These are phyloP conservation scores for Columba livia DNA, from an alignment of 2,113 vertebrate species.

Conservation along the genomic window DNA sequence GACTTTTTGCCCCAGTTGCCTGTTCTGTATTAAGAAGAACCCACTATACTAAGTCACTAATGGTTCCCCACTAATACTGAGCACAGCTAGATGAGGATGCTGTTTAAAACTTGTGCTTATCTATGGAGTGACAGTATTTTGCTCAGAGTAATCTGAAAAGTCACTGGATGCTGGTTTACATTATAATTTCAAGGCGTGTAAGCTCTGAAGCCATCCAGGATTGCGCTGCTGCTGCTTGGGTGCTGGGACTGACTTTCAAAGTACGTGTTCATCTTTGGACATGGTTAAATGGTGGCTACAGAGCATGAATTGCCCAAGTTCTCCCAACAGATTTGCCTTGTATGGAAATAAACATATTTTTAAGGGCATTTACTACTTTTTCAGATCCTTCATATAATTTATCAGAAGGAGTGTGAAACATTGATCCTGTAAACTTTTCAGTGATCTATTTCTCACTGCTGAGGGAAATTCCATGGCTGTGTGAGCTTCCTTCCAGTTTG, in stretches of 20 bases:
- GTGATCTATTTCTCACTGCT: background rate
- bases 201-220: background rate
- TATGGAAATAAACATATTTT: background rate
- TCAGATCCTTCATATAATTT: background rate
- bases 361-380: background rate
- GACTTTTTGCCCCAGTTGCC: background rate
- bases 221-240: background rate
- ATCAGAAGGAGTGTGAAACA: background rate
- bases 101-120: fast-evolving
- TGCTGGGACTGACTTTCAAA: background rate
- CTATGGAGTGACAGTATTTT: fast-evolving
- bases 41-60: background rate
- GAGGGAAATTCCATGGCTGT: background rate
- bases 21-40: background rate
- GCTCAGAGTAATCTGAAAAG: background rate
- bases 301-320: background rate
- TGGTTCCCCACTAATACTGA: fast-evolving
- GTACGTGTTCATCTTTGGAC: background rate
- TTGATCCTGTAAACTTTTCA: background rate
- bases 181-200: background rate
- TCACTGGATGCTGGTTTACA: background rate
- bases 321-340: background rate
- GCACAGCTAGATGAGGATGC: background rate
- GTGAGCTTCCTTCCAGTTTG: background rate
- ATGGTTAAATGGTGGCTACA: background rate